Conservation (phyloP, 2,797 vertebrate species). For the Chelon auratus region DNA sequence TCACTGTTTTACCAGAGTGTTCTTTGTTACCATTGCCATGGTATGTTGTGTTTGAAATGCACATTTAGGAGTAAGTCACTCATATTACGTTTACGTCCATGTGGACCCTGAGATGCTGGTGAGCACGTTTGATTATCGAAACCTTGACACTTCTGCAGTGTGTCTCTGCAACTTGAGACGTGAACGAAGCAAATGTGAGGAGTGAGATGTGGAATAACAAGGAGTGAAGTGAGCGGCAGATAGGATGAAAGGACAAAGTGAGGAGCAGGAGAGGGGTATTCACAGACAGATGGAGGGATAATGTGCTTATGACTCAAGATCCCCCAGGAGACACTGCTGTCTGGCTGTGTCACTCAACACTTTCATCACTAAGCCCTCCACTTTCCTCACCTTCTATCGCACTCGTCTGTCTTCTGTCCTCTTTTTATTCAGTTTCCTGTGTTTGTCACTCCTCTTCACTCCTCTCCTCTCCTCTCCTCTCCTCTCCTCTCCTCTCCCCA, state of each 20-base stretch:
- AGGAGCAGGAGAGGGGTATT: slow-evolving; percentile 23
- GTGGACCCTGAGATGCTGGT: neutral
- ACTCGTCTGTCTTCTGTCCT: slow-evolving; percentile 12
- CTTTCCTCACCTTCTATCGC: slow-evolving; percentile 33
- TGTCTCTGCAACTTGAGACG: slow-evolving; percentile 64
- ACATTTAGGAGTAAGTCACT: slow-evolving; percentile 6
- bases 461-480: neutral
- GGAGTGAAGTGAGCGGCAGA: slow-evolving; percentile 1
- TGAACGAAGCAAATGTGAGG: slow-evolving; percentile 36
- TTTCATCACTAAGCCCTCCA: slow-evolving; percentile 39
- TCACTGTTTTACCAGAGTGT: neutral
- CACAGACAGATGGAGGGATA: slow-evolving; percentile 71
- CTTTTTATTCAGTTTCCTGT: slow-evolving; percentile 17
- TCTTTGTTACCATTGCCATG: neutral
- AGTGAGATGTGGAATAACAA: slow-evolving; percentile 14
- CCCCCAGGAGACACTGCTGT: slow-evolving; percentile 61
- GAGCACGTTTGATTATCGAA: neutral
- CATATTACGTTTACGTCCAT: neutral
- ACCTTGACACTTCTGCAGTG: slow-evolving; percentile 6
- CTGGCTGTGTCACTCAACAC: slow-evolving; percentile 59
- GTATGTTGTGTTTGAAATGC: slow-evolving; percentile 37
- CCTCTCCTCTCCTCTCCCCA: neutral
- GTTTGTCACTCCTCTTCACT: neutral
- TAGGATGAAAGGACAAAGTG: slow-evolving; percentile 11
- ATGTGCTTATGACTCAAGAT: slow-evolving; percentile 69